These are phyloP conservation scores for Sceliomorpha sp. DNA, from an alignment of 2,888 invertebrate genomes.

Conservation along the genomic window DNA sequence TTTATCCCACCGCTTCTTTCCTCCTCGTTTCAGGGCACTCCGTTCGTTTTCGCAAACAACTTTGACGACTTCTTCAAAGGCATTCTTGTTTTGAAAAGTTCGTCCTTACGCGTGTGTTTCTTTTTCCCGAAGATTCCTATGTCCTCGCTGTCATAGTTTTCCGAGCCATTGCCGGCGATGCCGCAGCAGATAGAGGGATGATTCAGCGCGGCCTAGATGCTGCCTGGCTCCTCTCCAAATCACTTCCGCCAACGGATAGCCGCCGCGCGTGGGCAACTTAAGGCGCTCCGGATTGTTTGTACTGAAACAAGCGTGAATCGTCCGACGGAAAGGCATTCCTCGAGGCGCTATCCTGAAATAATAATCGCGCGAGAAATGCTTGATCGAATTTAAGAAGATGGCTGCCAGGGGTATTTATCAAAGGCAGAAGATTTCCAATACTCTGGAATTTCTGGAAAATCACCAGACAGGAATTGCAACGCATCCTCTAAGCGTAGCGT, in stretches of 20 bases:
- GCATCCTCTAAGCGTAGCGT: no score
- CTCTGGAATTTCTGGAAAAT: no score
- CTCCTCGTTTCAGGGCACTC: slow-evolving; percentile 17
- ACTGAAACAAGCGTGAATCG: slow-evolving; percentile 52
- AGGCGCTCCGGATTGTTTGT: slow-evolving; percentile 62
- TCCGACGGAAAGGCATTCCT: slow-evolving; percentile 66
- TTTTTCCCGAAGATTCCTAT: slow-evolving; percentile 15
- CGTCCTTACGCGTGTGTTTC: background rate
- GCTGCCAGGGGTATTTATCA: background rate
- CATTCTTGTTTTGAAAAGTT: slow-evolving; percentile 39
- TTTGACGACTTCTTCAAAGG: slow-evolving; percentile 31
- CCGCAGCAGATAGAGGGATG: slow-evolving; percentile 56
- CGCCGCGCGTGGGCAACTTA: slow-evolving; percentile 54
- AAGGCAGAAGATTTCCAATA: no score
- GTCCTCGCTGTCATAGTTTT: slow-evolving; percentile 35
- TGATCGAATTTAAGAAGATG: slow-evolving; percentile 19
- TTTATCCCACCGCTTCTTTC: slow-evolving; percentile 15
- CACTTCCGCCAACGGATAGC: slow-evolving; percentile 65
- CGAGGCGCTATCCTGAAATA: slow-evolving; percentile 66
- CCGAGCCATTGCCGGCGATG: slow-evolving; percentile 30
- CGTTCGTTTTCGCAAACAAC: slow-evolving; percentile 34
- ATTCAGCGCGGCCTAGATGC: slow-evolving; percentile 70
- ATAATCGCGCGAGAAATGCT: slow-evolving; percentile 60
- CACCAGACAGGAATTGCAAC: no score
- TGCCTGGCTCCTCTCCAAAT: slow-evolving; percentile 75